These are phyloP conservation scores for Artemia sp. DNA, from an alignment of 2,888 invertebrate species.

Conservation along the genomic window DNA sequence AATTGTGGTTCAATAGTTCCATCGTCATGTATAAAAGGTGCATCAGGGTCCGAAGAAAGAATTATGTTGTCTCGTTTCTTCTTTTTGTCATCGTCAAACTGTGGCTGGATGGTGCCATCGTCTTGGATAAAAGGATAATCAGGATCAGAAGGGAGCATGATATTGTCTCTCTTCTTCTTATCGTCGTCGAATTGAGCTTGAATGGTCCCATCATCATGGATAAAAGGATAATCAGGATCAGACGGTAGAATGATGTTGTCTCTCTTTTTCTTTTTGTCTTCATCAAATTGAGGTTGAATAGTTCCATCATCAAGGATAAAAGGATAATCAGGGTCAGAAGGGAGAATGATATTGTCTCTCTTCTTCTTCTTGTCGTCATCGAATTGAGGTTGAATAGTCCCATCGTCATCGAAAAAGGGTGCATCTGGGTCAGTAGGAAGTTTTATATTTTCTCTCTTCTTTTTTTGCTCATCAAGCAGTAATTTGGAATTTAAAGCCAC, in stretches of 20 bases:
- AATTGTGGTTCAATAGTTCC: not conserved
- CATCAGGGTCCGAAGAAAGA: not conserved
- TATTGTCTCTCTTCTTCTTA: not conserved
- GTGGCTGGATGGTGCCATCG: slow-evolving; percentile 1
- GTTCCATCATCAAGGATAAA: not conserved
- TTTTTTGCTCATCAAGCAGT: too few relatives aligned
- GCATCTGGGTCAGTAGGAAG: not conserved
- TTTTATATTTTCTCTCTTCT: too few relatives aligned
- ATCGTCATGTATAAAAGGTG: not conserved
- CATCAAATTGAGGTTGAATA: slow-evolving; percentile 7
- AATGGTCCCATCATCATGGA: slow-evolving; percentile 4
- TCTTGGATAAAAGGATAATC: not conserved
- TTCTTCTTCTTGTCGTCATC: slow-evolving; percentile 6
- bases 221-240: not conserved
- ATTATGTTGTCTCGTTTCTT: not conserved
- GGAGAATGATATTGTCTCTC: not conserved
- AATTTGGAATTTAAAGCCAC: not conserved
- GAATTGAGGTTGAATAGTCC: not conserved
- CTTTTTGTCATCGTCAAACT: not conserved
- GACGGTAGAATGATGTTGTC: not conserved
- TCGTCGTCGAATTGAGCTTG: not conserved
- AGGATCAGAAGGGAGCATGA: not conserved
- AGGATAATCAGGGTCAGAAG: slow-evolving; percentile 14
- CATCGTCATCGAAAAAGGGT: not conserved
- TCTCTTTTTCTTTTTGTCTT: not conserved